Conservation (phyloP, 2,888 invertebrate genomes). For the Aporophyla lueneburgensis region DNA sequence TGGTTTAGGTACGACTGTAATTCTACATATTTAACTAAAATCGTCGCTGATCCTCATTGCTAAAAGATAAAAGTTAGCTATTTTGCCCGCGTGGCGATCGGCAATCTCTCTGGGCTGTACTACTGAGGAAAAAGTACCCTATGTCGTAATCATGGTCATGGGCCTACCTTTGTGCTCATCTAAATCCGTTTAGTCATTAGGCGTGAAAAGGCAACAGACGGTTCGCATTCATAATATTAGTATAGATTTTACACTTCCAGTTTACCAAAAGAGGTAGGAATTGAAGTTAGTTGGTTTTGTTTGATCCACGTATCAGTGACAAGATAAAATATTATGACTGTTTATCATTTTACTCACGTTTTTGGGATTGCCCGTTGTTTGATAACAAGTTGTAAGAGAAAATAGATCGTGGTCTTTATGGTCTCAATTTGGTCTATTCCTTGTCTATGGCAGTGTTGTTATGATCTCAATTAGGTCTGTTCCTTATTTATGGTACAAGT, state of each 20-base stretch:
- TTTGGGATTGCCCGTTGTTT: slow-evolving; percentile 3
- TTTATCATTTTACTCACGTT: slow-evolving; percentile 19
- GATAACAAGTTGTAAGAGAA: slow-evolving; percentile 2
- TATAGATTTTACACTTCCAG: neutral
- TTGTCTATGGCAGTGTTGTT: no score
- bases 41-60: no score
- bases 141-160: neutral
- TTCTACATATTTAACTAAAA: no score
- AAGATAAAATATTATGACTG: slow-evolving; percentile 2
- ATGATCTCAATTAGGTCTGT: neutral
- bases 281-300: neutral
- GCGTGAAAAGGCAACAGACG: no score
- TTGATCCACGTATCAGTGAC: neutral
- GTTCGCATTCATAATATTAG: neutral
- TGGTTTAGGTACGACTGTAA: no score
- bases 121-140: neutral
- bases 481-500: neutral
- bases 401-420: neutral
- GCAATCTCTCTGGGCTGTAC: neutral
- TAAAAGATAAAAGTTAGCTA: neutral
- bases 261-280: neutral
- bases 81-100: neutral
- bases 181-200: neutral
- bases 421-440: neutral
- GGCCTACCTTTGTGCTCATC: neutral